Evolutionary conservation across 2,797 vertebrate genomes (phyloP).

Genomic region (Miichthys miiuy): DNA sequence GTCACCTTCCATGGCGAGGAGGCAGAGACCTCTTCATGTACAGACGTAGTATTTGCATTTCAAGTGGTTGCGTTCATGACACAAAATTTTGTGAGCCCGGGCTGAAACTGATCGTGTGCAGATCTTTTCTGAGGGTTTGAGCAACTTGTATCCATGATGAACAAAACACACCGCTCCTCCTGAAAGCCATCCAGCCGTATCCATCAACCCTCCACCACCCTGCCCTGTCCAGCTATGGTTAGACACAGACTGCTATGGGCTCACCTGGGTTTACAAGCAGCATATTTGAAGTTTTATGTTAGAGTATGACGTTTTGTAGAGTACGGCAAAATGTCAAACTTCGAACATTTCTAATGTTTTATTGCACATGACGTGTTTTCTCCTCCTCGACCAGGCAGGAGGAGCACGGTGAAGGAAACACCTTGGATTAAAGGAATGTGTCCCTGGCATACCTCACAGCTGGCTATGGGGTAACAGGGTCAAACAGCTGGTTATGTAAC

Average conservation of each 20-base stretch:
- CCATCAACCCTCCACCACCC: constrained; percentile 40
- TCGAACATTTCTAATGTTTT: constrained; percentile 4
- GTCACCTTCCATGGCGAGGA: not conserved
- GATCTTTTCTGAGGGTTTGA: constrained; percentile 14
- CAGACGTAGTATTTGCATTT: constrained; percentile 40
- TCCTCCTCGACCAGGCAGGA: constrained; percentile 10
- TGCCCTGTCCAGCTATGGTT: constrained; percentile 10
- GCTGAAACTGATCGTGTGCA: constrained; percentile 36
- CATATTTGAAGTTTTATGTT: constrained; percentile 1
- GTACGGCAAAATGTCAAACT: constrained; percentile 1
- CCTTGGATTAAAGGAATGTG: constrained; percentile 48
- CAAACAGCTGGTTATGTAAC: constrained; percentile 53
- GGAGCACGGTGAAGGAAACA: constrained; percentile 29
- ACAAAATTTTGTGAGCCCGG: constrained; percentile 24
- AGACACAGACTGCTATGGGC: constrained; percentile 32
- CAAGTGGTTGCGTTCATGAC: constrained; percentile 28
- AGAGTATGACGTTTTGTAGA: not conserved
- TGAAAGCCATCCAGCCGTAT: constrained; percentile 16
- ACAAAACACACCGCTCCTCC: constrained; percentile 30
- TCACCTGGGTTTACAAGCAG: constrained; percentile 40
- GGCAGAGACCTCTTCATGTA: not conserved
- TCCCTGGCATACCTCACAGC: constrained; percentile 34
- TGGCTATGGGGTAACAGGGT: constrained; percentile 45
- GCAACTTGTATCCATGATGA: constrained; percentile 1
- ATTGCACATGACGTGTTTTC: constrained; percentile 8